Conservation (phyloP, 2,797 vertebrate genomes). For the Myiothlypis chrysogaster region DNA sequence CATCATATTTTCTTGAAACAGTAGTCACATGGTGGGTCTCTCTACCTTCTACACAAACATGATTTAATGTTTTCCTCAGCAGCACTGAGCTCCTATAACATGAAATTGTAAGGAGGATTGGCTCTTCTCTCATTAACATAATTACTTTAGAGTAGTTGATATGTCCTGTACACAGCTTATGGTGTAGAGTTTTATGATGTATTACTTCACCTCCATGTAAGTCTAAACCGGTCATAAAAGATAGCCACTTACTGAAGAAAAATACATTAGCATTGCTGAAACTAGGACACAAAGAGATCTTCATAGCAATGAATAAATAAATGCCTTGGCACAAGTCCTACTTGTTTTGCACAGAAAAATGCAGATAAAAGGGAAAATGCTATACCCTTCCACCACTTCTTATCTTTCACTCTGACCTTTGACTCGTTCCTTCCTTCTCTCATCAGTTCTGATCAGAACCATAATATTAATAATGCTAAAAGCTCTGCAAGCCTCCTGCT, state of each 20-base stretch:
- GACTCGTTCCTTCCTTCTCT: not conserved
- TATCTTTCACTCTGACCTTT: not conserved
- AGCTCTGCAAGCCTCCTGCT: not conserved
- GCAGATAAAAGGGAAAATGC: not conserved
- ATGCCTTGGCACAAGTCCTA: not conserved
- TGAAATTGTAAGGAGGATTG: slow-evolving; percentile 26
- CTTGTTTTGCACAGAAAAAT: slow-evolving; percentile 18
- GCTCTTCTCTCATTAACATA: slow-evolving; percentile 52
- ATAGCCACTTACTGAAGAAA: slow-evolving; percentile 34
- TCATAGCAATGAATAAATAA: slow-evolving; percentile 46
- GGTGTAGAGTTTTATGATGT: slow-evolving; percentile 37
- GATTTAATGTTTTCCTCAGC: slow-evolving; percentile 55
- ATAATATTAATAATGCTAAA: not conserved
- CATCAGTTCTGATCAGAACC: not conserved
- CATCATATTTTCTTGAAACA: slow-evolving; percentile 63
- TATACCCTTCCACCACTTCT: not conserved
- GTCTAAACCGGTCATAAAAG: slow-evolving; percentile 55
- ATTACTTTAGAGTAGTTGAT: slow-evolving; percentile 60
- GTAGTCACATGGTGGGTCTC: not conserved
- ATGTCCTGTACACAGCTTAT: slow-evolving; percentile 24
- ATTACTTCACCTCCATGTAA: slow-evolving; percentile 37
- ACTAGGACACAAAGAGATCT: slow-evolving; percentile 30
- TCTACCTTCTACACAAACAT: slow-evolving; percentile 40
- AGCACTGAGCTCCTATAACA: slow-evolving; percentile 44
- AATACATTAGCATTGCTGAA: not conserved